These are phyloP conservation scores for Napeogenes inachia DNA, from an alignment of 2,888 invertebrate genomes.

Conservation along the genomic window DNA sequence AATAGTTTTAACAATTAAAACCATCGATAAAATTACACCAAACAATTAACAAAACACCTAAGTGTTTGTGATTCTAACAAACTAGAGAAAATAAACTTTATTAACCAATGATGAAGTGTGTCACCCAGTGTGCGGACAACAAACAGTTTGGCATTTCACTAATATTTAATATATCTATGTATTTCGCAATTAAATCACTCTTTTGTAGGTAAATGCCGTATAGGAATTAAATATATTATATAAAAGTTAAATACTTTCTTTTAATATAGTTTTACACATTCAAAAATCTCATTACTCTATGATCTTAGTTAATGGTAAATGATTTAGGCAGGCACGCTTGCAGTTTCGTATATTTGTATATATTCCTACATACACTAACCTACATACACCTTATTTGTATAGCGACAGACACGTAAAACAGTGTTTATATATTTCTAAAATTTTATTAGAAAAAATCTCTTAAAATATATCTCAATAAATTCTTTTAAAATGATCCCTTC, in stretches of 20 bases:
- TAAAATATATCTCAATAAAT: conserved; percentile 73
- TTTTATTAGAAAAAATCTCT: conserved; percentile 71
- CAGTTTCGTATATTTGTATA: conserved; percentile 44
- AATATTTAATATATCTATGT: conserved; percentile 48
- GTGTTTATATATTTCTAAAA: conserved; percentile 65
- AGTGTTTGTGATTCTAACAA: no score
- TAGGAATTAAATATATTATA: conserved; percentile 69
- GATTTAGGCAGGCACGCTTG: conserved; percentile 58
- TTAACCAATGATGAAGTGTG: conserved; percentile 24
- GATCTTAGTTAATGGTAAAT: conserved; percentile 55
- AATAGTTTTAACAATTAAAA: conserved; percentile 74
- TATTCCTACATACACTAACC: conserved; percentile 36
- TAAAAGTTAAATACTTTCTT: conserved; percentile 53
- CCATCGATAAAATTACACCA: conserved; percentile 68
- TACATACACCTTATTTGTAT: conserved; percentile 60
- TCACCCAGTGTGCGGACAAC: conserved; percentile 53
- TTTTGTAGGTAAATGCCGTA: conserved; percentile 73
- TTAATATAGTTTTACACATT: conserved; percentile 41
- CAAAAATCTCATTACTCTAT: conserved; percentile 41
- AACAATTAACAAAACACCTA: conserved; percentile 57
- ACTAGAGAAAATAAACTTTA: no score
- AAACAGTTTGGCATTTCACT: conserved; percentile 64
- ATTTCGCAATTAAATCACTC: conserved; percentile 69
- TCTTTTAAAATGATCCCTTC: conserved; percentile 52
- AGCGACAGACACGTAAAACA: conserved; percentile 69